Evolutionary conservation across 2,797 vertebrate species (phyloP).

Genomic region (Acrossocheilus fasciatus): DNA sequence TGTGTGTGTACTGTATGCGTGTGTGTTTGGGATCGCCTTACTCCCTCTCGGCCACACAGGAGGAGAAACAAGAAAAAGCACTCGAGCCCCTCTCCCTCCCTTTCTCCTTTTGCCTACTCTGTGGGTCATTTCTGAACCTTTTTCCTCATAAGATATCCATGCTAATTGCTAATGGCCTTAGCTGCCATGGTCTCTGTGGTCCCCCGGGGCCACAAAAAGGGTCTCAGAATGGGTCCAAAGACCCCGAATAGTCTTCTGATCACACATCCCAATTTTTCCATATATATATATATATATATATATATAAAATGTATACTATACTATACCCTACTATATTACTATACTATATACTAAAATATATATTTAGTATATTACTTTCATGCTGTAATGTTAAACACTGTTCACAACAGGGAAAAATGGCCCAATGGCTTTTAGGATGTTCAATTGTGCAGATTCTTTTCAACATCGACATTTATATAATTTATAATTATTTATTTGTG

Average conservation of each 20-base stretch:
- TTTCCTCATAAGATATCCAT: conserved; percentile 75
- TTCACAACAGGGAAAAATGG: not conserved
- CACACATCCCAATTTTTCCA: not conserved
- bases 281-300: not conserved
- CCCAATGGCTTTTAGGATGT: not conserved
- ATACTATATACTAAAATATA: not conserved
- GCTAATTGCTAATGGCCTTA: conserved; percentile 76
- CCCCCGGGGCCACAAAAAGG: conserved; percentile 56
- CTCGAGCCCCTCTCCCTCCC: conserved; percentile 64
- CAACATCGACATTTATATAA: not conserved
- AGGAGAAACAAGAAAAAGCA: conserved; percentile 80
- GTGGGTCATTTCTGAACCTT: conserved; percentile 66
- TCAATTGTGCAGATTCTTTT: not conserved
- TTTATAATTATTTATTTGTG: not conserved
- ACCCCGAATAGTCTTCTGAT: conserved; percentile 26
- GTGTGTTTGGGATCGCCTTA: conserved; percentile 61
- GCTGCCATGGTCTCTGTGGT: conserved; percentile 51
- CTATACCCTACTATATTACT: not conserved
- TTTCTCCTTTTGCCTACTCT: conserved; percentile 60
- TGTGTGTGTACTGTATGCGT: conserved; percentile 47
- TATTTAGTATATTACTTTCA: not conserved
- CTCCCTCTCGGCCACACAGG: conserved; percentile 56
- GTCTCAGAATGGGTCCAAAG: conserved; percentile 12
- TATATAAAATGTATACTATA: not conserved
- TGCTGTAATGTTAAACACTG: not conserved